Evolutionary conservation across 2,797 vertebrate species (phyloP).

Genomic region (Acestrorhynchus altus): DNA sequence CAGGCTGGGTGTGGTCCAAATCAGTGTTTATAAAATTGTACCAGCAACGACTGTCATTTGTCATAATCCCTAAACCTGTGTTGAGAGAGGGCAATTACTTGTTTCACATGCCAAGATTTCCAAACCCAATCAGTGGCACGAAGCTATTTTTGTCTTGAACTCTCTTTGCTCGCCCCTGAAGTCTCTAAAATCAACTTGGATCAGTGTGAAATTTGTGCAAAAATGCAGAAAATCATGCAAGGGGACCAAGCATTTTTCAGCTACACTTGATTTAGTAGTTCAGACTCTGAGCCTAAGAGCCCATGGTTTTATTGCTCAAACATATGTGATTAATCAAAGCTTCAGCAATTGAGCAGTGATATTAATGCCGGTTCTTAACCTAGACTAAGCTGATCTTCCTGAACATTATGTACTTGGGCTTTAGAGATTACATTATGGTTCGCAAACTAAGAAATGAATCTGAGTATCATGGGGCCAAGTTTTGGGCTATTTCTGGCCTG

Average conservation of each 20-base stretch:
- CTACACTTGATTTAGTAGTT: not conserved
- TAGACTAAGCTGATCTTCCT: not conserved
- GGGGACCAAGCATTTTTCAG: not conserved
- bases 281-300: not conserved
- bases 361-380: not conserved
- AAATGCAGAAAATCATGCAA: not conserved
- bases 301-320: not conserved
- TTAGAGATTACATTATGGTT: not conserved
- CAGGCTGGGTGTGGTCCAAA: not conserved
- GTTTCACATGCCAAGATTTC: conserved; percentile 10
- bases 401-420: conserved; percentile 7
- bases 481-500: not conserved
- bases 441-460: conserved; percentile 22
- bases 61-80: not conserved
- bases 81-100: not conserved
- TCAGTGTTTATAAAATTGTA: not conserved
- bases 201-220: conserved; percentile 1
- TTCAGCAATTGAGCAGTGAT: not conserved
- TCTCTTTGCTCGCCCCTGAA: not conserved
- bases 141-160: not conserved
- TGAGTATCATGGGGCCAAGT: not conserved
- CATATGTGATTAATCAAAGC: conserved; percentile 11
- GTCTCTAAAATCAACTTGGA: not conserved
- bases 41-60: not conserved
- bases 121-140: not conserved